Evolutionary conservation across 2,888 invertebrate genomes (phyloP).

Genomic region (Plagiodera versicolora): DNA sequence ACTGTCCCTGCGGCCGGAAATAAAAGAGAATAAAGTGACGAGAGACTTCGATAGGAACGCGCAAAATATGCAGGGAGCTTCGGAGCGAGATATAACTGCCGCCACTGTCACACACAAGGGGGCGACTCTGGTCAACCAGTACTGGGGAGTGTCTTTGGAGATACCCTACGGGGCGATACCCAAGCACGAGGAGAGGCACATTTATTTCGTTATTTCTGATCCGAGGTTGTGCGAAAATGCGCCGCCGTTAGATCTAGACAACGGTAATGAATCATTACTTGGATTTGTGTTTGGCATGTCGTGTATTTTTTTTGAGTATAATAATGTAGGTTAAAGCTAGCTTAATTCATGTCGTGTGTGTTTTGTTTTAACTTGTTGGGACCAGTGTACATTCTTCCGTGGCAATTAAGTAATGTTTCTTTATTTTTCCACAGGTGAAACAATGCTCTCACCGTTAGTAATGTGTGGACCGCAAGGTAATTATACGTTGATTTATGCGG

Average conservation of each 20-base stretch:
- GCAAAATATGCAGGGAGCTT: conserved; percentile 44
- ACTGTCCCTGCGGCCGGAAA: conserved; percentile 37
- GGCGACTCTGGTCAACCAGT: conserved; percentile 80
- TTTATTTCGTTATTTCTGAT: conserved; percentile 89
- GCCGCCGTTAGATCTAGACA: conserved; percentile 87
- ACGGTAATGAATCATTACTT: conserved; percentile 62
- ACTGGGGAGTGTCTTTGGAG: conserved; percentile 88
- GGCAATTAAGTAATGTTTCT: conserved; percentile 12
- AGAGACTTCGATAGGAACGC: conserved; percentile 41
- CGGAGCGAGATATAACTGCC: conserved; percentile 54
- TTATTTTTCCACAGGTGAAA: conserved; percentile 71
- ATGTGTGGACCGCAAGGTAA: conserved; percentile 96
- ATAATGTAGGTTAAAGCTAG: conserved; percentile 1
- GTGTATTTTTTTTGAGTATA: conserved; percentile 25
- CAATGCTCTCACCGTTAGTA: conserved; percentile 89
- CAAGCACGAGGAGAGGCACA: conserved; percentile 80
- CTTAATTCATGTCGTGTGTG: conserved; percentile 3
- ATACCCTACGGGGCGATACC: conserved; percentile 88
- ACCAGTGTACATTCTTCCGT: conserved; percentile 43
- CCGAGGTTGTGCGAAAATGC: conserved; percentile 72
- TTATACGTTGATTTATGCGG: background rate
- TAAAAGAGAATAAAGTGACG: conserved; percentile 38
- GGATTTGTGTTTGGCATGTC: conserved; percentile 27
- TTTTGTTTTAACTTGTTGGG: conserved; percentile 16
- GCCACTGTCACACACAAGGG: conserved; percentile 74